These are phyloP conservation scores for Drosophila suzukii DNA, from an alignment of 1,140 invertebrate species.

Conservation along the genomic window DNA sequence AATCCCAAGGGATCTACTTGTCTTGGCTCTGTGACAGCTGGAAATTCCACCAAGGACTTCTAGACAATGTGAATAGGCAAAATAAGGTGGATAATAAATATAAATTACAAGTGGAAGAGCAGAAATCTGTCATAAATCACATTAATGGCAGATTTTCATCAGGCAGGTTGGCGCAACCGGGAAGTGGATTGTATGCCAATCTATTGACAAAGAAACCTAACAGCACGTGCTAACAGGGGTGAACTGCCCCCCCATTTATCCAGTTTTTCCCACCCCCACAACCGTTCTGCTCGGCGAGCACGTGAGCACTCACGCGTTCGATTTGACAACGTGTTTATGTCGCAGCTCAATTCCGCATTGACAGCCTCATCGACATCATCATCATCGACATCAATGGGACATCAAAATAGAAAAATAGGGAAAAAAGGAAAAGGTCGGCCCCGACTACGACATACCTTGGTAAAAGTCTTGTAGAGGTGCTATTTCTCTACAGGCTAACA, in stretches of 20 bases:
- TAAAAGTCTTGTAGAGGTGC: not conserved
- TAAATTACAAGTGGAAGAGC: slow-evolving; percentile 44
- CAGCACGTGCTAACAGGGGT: slow-evolving; percentile 31
- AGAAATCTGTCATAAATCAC: slow-evolving; percentile 63
- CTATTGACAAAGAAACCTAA: slow-evolving; percentile 35
- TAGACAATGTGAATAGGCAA: slow-evolving; percentile 19
- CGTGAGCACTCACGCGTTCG: slow-evolving; percentile 74
- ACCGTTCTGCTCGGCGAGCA: slow-evolving; percentile 43
- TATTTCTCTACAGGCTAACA: too few species aligned
- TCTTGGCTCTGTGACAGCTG: slow-evolving; percentile 33
- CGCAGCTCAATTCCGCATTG: slow-evolving; percentile 76
- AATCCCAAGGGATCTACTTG: slow-evolving; percentile 20
- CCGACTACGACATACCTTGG: slow-evolving; percentile 10
- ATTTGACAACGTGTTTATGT: slow-evolving; percentile 79
- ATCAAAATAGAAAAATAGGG: slow-evolving; percentile 37
- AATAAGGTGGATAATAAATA: slow-evolving; percentile 57
- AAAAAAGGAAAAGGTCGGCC: not conserved
- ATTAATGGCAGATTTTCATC: slow-evolving; percentile 64
- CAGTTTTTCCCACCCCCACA: not conserved
- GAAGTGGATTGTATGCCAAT: slow-evolving; percentile 45
- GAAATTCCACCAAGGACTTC: slow-evolving; percentile 18
- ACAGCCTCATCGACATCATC: slow-evolving; percentile 58
- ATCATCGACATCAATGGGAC: slow-evolving; percentile 53
- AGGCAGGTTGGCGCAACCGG: slow-evolving; percentile 17
- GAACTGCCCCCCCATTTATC: slow-evolving; percentile 22